Base-by-base conservation (phyloP, 1,140 invertebrate species). In the Lepidurus couesii region DNA sequence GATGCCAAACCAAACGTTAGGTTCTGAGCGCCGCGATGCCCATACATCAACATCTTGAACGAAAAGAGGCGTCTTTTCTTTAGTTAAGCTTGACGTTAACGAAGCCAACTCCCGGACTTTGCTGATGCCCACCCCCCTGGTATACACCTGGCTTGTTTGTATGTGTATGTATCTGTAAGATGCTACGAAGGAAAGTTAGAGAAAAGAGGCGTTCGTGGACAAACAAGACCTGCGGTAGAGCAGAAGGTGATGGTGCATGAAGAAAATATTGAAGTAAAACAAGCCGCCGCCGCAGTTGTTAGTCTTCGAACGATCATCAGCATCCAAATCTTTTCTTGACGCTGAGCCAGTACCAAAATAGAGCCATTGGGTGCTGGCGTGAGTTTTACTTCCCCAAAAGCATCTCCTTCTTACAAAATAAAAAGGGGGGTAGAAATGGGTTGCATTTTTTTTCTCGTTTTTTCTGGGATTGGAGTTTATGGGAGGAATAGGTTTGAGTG, bases 261-360 rank as follows among this genome's bases (percentile, higher is more conserved):
- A 65, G 53, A 65, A 65, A 65, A 65, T 65, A 16, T n/a, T 65
- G 53, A 13, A 21, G 53, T 65, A 16, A 21, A 65, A 21, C 53
- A 21, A 9, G 53, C 16, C 16, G 6, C 53, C 53, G 6, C 53
- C 16, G 21, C 53, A 65, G 53, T 65, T 65, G 53, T 65, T 65
- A 13, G 53, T 65, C 53, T 65, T 65, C 9, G 53, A 65, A 13
- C 53, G 53, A 65, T 65, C 53, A 11, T 16, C 16, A 65, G 13
- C 53, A 13, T n/a, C 53, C 16, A 65, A 9, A 65, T 21, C 53
- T 65, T 65, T 65, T 65, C 53, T 65, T 65, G 53, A 21, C 53
- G 53, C 53, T 65, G 53, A 65, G 53, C 16, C 53, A 65, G 16
- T 65, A 65, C 53, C 53, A 65, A 65, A 65, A 65, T 65, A 65